These are phyloP conservation scores for Rhopalosiphum maidis DNA, from an alignment of 1,140 invertebrate species.

Conservation along the genomic window DNA sequence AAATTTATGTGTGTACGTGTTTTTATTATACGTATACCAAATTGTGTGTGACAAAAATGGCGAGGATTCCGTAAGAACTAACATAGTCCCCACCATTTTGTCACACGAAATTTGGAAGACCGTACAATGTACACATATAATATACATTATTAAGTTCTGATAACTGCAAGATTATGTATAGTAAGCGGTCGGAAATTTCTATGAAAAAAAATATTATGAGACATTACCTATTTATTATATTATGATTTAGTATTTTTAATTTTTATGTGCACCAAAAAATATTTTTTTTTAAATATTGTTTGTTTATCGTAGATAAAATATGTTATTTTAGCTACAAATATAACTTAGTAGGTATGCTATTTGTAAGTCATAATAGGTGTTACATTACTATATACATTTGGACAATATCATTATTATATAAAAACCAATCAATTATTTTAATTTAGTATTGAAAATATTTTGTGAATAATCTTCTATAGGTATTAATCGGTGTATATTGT, in stretches of 20 bases:
- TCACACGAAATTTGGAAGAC: not conserved
- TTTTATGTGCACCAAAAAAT: not conserved
- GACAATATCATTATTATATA: not conserved
- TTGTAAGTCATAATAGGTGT: not conserved
- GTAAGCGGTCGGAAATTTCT: not conserved
- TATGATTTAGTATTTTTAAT: not conserved
- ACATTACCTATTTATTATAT: not conserved
- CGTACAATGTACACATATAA: not conserved
- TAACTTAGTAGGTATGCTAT: not conserved
- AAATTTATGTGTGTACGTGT: no score
- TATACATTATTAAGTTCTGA: not conserved
- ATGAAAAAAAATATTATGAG: not conserved
- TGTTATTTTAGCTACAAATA: not conserved
- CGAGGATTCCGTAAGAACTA: no score
- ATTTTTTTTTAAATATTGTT: not conserved
- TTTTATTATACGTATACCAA: no score
- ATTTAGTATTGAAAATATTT: not conserved
- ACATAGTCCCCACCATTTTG: no score
- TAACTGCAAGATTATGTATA: not conserved
- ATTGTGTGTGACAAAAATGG: no score
- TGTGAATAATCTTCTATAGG: not conserved
- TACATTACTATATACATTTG: not conserved
- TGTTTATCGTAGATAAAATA: not conserved
- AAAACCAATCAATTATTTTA: no score
- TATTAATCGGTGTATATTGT: not conserved